Evolutionary conservation across 2,888 invertebrate genomes (phyloP).

Genomic region (Tetanocera ferruginea): DNA sequence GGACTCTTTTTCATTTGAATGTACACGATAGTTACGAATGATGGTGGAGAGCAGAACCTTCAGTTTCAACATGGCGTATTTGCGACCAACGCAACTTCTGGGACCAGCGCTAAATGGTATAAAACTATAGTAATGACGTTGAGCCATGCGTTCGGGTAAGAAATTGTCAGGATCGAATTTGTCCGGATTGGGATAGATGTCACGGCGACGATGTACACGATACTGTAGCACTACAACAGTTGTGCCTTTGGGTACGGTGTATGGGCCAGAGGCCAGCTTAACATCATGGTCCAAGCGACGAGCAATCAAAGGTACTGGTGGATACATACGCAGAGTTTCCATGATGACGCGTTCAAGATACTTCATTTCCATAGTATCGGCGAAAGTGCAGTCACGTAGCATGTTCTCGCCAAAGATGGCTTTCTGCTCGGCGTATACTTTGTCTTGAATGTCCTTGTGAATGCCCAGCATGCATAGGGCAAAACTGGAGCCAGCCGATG

Average conservation of each 20-base stretch:
- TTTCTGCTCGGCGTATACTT: constrained; percentile 80
- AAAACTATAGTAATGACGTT: constrained; percentile 83
- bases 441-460: constrained; percentile 83
- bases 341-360: constrained; percentile 84
- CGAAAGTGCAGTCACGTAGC: constrained; percentile 78
- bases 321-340: constrained; percentile 83
- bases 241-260: constrained; percentile 78
- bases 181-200: constrained; percentile 79
- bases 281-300: constrained; percentile 79
- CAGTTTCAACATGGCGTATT: constrained; percentile 84
- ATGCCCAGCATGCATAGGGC: constrained; percentile 85
- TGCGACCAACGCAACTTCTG: constrained; percentile 84
- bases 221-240: constrained; percentile 79
- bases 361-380: constrained; percentile 85
- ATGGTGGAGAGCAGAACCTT: constrained; percentile 81
- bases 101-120: constrained; percentile 87
- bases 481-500: constrained; percentile 89
- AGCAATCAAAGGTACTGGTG: constrained; percentile 84
- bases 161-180: constrained; percentile 85
- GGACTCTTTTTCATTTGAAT: constrained; percentile 76
- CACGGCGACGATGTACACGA: constrained; percentile 77
- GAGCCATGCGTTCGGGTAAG: constrained; percentile 80
- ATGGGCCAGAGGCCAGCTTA: constrained; percentile 74
- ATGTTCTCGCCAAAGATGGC: constrained; percentile 84
- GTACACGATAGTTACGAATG: constrained; percentile 77